Percentiles rank a stretch among this genome's conserved stretches.
Evolutionary conservation across 1,140 invertebrate genomes (phyloP).

Genomic region (Physella acuta): DNA sequence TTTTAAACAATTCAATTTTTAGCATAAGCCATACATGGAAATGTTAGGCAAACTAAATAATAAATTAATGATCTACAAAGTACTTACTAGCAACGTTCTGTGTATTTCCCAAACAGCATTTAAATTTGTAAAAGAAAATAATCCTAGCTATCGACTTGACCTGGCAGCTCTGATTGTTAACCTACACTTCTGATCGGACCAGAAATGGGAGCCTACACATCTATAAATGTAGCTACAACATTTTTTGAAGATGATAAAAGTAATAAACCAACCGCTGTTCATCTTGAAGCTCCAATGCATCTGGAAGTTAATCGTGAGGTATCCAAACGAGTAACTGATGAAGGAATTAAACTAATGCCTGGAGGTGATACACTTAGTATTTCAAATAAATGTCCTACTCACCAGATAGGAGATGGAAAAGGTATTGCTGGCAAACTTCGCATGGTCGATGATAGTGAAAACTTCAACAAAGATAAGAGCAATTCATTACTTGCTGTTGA

Average conservation of each 20-base stretch:
- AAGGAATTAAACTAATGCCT: slow-evolving; percentile 23
- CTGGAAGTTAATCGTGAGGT: neutral
- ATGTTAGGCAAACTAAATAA: no score
- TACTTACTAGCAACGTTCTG: no score
- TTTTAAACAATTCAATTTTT: no score
- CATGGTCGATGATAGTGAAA: neutral
- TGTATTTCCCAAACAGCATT: no score
- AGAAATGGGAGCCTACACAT: slow-evolving; percentile 22
- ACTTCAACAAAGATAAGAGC: neutral
- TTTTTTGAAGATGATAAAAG: slow-evolving; percentile 8
- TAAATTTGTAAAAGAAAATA: no score
- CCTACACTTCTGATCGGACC: no score
- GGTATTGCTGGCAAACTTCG: slow-evolving; percentile 17
- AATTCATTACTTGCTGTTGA: neutral
- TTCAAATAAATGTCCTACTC: neutral
- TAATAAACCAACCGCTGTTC: no score
- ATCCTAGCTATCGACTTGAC: no score
- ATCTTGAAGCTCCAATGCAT: neutral
- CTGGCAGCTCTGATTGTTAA: no score
- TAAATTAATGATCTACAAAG: no score
- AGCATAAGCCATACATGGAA: no score
- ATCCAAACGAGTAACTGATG: slow-evolving; percentile 13
- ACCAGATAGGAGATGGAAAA: slow-evolving; percentile 26
- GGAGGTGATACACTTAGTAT: neutral
- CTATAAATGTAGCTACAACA: neutral